Evolutionary conservation across 2,113 vertebrate species (phyloP), one percentile per base, ranked within the genome.

Genomic region (Mirza zaza): DNA sequence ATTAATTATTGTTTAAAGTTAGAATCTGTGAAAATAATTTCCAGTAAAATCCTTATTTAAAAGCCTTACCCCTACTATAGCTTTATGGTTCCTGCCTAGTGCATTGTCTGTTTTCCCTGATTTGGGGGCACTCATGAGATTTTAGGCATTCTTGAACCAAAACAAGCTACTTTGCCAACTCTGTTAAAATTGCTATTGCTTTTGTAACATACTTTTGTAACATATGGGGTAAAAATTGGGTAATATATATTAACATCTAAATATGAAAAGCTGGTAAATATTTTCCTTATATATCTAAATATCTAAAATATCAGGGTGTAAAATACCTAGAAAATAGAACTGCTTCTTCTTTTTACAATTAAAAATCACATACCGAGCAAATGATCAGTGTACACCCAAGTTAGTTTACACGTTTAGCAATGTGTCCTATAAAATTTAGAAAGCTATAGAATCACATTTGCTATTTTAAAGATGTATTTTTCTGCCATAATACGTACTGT

Each of bases 11-110:
- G 10, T 63, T 97, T 90, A 91, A 76, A 21, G 15, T 79, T 68
- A 90, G 39, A 87, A 52, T 73, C 67, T 79, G 27, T 75, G 32
- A 73, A 95, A 88, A 87, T 84, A 83, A 91, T 90, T 90, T 57
- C 17, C 17, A 80, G n/a, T 42, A 73, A 84, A 65, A 67, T 68
- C 11, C 50, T n/a, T 8, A 55, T 61, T 84, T 92, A 59, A 36
- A 91, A 73, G 23, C 55, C 8, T 6, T 48, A 20, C 3, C 32
- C 15, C 20, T 48, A 8, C 0, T 52, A 3, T 57, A 57, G 57
- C 14, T 82, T 93, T 89, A 34, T 93, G 6, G 20, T 89, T 27
- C 50, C 50, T 67, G 6, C 8, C 27, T 21, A 18, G 11, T 36
- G 70, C 25, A 29, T 4, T 27, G 11, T 65, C 6, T 90, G 42